Base-by-base conservation (phyloP, 2,888 invertebrate species). In the Scaptomyza reducta region DNA sequence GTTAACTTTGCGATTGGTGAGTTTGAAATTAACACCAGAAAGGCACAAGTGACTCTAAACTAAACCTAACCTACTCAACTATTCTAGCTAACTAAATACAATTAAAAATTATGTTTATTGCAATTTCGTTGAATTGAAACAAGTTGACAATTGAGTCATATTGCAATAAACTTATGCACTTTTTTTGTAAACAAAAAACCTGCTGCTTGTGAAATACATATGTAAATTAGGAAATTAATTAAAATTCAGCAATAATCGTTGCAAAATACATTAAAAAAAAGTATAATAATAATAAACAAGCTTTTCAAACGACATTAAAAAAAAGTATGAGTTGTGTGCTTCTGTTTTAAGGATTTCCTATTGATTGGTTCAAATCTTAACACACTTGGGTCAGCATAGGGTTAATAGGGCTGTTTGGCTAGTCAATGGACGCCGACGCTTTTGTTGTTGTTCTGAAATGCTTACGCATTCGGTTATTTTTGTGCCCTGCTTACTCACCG, bases 401-500 rank as follows among this genome's bases (percentile, higher is more conserved):
- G 65, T 59, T 60, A 65, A 35, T 35, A 31, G 47, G 1, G 33
- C 18, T 54, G 38, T 51, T 59, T 56, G 31, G 42, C 65, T 55
- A 64, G 70, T 59, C 70, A 58, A 63, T 35, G 53, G 38, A 44
- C 62, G 33, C 16, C 14, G 7, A 46, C 35, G 58, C 45, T 22
- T 33, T 47, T 42, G 42, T 47, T 57, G 46, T 62, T 53, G 10
- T 16, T 16, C 25, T 44, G 13, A 58, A 47, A 46, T 57, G 79
- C 71, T 77, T 79, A 79, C 77, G 74, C 79, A 79, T 79, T 45
- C 29, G 59, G 44, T 73, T 79, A 76, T 73, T 79, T 76, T 74
- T 66, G 33, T 77, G 67, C 57, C 10, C 18, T 16, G 57, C 58
- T 73, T 75, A 89, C 91, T 91, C 72, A 91, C 91, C 91, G 91